Conservation (phyloP, 2,888 invertebrate species). For the Ctenicera cuprea region DNA sequence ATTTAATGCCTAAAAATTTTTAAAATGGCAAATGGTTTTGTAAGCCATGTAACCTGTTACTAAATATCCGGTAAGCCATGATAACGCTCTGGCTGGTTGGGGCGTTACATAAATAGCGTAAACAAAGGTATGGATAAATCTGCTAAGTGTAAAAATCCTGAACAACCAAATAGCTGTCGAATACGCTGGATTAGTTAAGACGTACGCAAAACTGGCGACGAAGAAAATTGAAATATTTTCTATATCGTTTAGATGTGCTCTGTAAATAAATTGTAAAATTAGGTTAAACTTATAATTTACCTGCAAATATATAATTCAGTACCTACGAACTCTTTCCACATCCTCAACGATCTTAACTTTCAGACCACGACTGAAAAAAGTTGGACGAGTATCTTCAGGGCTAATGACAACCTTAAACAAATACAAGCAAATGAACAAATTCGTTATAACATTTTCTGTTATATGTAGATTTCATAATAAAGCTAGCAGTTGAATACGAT, state of each 20-base stretch:
- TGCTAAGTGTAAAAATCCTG: conserved; percentile 74
- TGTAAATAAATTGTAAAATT: conserved; percentile 59
- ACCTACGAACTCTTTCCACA: too few species aligned
- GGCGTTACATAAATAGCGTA: conserved; percentile 78
- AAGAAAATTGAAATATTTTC: conserved; percentile 83
- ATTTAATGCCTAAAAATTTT: conserved; percentile 21
- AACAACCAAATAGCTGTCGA: conserved; percentile 75
- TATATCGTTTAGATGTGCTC: conserved; percentile 83
- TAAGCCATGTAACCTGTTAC: conserved; percentile 62
- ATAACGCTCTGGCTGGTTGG: conserved; percentile 72
- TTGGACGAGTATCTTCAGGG: too few species aligned
- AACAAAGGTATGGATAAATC: conserved; percentile 79
- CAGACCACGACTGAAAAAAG: too few species aligned
- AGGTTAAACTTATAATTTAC: too few species aligned
- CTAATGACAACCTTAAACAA: too few species aligned
- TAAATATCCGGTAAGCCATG: conserved; percentile 60
- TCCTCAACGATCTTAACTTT: too few species aligned
- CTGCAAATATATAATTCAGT: too few species aligned
- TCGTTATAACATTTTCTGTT: too few species aligned
- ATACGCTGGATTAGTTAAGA: conserved; percentile 76
- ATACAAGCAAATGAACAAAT: too few species aligned
- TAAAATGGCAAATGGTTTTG: conserved; percentile 46
- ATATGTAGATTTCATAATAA: too few species aligned
- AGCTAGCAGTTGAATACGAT: too few species aligned
- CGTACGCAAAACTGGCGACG: conserved; percentile 77